Evolutionary conservation across 2,797 vertebrate species (phyloP).

Genomic region (Falco berigora): DNA sequence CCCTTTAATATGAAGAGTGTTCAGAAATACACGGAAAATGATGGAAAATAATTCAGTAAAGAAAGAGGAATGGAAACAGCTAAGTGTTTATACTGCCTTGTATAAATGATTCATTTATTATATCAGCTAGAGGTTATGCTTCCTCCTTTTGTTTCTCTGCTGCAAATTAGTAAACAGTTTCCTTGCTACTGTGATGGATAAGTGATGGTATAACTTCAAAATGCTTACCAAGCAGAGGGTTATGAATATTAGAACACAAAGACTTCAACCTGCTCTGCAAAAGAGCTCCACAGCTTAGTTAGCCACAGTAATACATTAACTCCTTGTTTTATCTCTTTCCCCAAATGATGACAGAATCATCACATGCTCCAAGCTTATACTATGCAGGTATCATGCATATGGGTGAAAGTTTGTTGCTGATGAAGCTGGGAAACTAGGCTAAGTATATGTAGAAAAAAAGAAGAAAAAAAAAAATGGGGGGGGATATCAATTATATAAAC

Average conservation of each 20-base stretch:
- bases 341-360: neutral
- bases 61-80: neutral
- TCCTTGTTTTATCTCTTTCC: neutral
- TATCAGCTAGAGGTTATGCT: neutral
- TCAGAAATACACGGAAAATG: slow-evolving; percentile 8
- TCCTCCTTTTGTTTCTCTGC: neutral
- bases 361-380: neutral
- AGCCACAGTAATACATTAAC: neutral
- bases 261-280: neutral
- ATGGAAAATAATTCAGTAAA: slow-evolving; percentile 26
- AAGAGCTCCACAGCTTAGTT: neutral
- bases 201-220: neutral
- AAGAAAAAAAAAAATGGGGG: neutral
- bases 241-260: neutral
- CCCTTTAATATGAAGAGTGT: slow-evolving; percentile 14
- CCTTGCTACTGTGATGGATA: neutral
- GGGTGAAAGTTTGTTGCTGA: neutral
- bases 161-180: slow-evolving; percentile 18
- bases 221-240: neutral
- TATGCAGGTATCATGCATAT: neutral
- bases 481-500: neutral
- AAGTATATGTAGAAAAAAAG: too few relatives aligned
- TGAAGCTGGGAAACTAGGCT: neutral
- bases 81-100: neutral
- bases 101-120: slow-evolving; percentile 18